A percentile compares a stretch with the other conserved stretches of the same genome.
phyloP scores from a whole-genome alignment of 2,888 invertebrate genomes.

The Biston stratarius region DNA sequence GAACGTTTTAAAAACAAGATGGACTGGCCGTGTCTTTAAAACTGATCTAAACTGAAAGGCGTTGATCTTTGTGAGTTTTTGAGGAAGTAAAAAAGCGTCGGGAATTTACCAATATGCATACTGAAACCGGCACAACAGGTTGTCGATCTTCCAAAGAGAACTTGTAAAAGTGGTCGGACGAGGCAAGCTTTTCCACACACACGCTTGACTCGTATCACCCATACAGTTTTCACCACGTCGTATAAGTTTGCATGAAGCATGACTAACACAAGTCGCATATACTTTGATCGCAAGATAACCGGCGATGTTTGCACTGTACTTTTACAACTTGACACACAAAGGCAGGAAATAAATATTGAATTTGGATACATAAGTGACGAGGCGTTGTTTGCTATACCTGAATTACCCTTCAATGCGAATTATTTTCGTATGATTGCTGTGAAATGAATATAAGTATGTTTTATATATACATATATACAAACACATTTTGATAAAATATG shows the following conservation, averaged over 20 bases:
- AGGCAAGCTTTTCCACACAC: slow-evolving; percentile 48
- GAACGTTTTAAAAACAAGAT: slow-evolving; percentile 28
- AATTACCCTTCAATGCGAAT: slow-evolving; percentile 7
- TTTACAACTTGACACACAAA: slow-evolving; percentile 38
- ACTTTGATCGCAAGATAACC: slow-evolving; percentile 40
- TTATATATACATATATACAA: too few species aligned
- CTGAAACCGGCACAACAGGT: slow-evolving; percentile 52
- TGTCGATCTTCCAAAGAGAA: slow-evolving; percentile 54
- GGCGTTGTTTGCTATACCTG: slow-evolving; percentile 9
- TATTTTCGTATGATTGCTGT: slow-evolving; percentile 1
- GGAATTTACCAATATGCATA: slow-evolving; percentile 49
- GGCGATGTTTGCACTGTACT: slow-evolving; percentile 35
- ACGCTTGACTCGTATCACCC: slow-evolving; percentile 29
- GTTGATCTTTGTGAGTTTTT: not conserved
- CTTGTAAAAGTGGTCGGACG: slow-evolving; percentile 56
- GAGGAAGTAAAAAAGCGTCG: slow-evolving; percentile 33
- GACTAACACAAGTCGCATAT: slow-evolving; percentile 38
- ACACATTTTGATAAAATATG: slow-evolving; percentile 31
- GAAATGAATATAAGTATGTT: slow-evolving; percentile 31
- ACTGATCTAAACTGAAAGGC: slow-evolving; percentile 18
- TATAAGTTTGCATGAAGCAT: slow-evolving; percentile 45
- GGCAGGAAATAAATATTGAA: slow-evolving; percentile 42
- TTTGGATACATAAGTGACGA: slow-evolving; percentile 29
- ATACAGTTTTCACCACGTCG: slow-evolving; percentile 51
- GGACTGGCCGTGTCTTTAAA: slow-evolving; percentile 13